Evolutionary conservation across 2,797 vertebrate species (phyloP).

Genomic region (Trachops cirrhosus): DNA sequence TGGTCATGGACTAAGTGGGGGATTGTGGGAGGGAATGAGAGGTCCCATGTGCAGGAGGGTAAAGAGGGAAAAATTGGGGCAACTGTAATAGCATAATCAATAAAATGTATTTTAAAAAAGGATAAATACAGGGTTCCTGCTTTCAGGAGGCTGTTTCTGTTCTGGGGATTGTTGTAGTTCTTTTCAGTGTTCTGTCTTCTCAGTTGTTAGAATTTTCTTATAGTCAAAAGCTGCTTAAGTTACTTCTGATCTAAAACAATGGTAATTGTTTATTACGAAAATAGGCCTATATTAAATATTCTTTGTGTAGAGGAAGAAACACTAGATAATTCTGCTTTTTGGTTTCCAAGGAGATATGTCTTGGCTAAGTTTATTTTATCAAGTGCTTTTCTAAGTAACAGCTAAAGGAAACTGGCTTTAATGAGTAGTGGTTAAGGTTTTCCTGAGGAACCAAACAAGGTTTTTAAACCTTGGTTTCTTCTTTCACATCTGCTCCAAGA

Average conservation of each 20-base stretch:
- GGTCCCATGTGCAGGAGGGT: background rate
- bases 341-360: slow-evolving; percentile 73
- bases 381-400: slow-evolving; percentile 61
- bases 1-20: background rate
- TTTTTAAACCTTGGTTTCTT: slow-evolving; percentile 8
- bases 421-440: slow-evolving; percentile 55
- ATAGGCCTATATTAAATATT: slow-evolving; percentile 53
- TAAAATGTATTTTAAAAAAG: background rate
- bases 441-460: background rate
- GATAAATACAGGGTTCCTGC: background rate
- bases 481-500: background rate
- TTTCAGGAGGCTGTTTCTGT: background rate
- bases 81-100: background rate
- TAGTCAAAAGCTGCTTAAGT: background rate
- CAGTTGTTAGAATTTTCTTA: background rate
- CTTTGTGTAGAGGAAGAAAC: slow-evolving; percentile 30
- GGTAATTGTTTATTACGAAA: slow-evolving; percentile 49
- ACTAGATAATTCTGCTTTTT: slow-evolving; percentile 47
- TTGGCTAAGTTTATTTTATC: slow-evolving; percentile 68
- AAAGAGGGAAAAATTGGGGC: background rate
- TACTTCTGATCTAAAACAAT: background rate
- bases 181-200: background rate
- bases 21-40: background rate
- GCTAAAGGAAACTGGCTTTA: slow-evolving; percentile 57
- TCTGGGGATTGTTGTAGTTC: background rate